Evolutionary conservation across 2,888 invertebrate genomes (phyloP).

Genomic region (Colostygia pectinataria): DNA sequence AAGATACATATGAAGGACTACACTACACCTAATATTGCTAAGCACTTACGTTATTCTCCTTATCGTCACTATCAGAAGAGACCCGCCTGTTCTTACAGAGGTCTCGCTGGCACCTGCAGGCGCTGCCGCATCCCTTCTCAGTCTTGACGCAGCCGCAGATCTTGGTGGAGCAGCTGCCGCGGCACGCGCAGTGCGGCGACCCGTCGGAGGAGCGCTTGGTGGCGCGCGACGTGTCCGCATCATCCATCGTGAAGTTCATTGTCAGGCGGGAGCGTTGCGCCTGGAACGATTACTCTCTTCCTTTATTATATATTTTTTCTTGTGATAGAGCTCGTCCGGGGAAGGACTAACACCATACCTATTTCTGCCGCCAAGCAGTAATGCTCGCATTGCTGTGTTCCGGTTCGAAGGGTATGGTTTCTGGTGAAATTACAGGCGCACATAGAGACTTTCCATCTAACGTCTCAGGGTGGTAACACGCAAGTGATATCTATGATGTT

Average conservation of each 20-base stretch:
- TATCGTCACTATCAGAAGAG: constrained; percentile 62
- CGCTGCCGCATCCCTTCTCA: constrained; percentile 60
- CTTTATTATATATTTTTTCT: no score
- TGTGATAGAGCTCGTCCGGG: no score
- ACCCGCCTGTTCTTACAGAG: constrained; percentile 63
- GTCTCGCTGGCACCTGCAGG: constrained; percentile 80
- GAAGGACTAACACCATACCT: no score
- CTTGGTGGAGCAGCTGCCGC: constrained; percentile 81
- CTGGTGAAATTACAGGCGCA: no score
- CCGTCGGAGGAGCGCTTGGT: constrained; percentile 83
- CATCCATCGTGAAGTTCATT: constrained; percentile 62
- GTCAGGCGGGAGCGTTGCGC: constrained; percentile 66
- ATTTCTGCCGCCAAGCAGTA: no score
- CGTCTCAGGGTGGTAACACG: no score
- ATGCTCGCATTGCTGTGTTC: no score
- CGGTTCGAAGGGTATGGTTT: no score
- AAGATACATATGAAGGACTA: no score
- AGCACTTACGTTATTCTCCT: constrained; percentile 56
- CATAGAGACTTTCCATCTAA: no score
- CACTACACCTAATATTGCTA: no score
- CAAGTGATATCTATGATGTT: no score
- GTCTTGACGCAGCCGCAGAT: constrained; percentile 84
- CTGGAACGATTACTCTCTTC: constrained; percentile 46
- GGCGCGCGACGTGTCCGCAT: constrained; percentile 40
- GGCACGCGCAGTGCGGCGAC: constrained; percentile 83